Evolutionary conservation across 2,113 vertebrate species (phyloP).

Genomic region (Erythrocebus patas): DNA sequence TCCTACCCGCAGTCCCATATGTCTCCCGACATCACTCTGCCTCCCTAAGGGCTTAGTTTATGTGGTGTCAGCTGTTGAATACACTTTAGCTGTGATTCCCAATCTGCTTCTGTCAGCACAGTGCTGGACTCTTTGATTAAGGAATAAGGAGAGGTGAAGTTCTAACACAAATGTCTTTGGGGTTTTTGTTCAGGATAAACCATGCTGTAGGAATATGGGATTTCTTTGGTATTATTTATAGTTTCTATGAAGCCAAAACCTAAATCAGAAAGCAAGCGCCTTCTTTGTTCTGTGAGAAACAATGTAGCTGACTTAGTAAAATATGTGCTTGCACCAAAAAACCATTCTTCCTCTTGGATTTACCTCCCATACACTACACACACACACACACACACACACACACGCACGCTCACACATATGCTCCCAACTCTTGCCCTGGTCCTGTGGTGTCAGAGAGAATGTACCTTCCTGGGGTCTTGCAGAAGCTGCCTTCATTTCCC

Average conservation of each 20-base stretch:
- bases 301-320: background rate
- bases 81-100: background rate
- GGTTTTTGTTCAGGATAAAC: background rate
- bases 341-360: background rate
- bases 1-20: too few relatives aligned
- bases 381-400: background rate
- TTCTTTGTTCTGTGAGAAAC: constrained; percentile 17
- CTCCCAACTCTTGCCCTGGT: background rate
- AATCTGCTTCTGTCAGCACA: background rate
- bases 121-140: background rate
- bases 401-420: background rate
- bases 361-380: background rate
- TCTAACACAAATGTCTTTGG: background rate
- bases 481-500: background rate
- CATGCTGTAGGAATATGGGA: background rate
- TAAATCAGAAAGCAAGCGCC: constrained; percentile 18
- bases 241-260: constrained; percentile 21
- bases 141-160: background rate
- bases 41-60: background rate
- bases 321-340: background rate
- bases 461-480: background rate
- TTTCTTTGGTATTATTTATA: constrained; percentile 15
- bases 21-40: background rate
- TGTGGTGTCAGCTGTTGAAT: background rate
- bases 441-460: background rate